Conservation (phyloP, 2,888 invertebrate species). For the Priapulus caudatus region DNA sequence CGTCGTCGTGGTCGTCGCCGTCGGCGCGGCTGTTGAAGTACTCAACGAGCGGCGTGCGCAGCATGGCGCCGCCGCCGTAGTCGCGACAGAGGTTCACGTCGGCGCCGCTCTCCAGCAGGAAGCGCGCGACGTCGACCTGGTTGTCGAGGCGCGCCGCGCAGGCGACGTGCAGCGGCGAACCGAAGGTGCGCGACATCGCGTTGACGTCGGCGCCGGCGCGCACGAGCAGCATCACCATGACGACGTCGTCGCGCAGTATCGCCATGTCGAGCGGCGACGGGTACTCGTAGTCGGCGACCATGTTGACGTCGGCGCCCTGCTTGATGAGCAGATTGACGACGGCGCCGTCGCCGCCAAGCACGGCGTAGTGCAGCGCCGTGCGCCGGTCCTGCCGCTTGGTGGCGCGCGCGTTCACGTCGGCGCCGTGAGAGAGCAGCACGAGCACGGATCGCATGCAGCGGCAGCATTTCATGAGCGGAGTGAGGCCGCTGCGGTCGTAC, state of each 20-base stretch:
- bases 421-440: conserved; percentile 61
- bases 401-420: conserved; percentile 71
- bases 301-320: conserved; percentile 62
- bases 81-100: conserved; percentile 40
- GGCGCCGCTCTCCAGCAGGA: conserved; percentile 40
- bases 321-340: conserved; percentile 64
- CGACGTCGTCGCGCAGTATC: conserved; percentile 46
- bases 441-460: conserved; percentile 39
- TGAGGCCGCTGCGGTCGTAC: conserved; percentile 71
- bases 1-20: conserved; percentile 52
- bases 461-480: conserved; percentile 78
- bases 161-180: conserved; percentile 67
- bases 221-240: conserved; percentile 27
- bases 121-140: conserved; percentile 38
- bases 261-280: conserved; percentile 73
- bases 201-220: conserved; percentile 60
- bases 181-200: conserved; percentile 64
- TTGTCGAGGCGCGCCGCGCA: conserved; percentile 57
- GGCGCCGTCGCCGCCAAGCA: conserved; percentile 58
- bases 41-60: conserved; percentile 67
- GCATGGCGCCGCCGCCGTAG: conserved; percentile 47
- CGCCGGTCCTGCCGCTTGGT: conserved; percentile 74
- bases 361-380: conserved; percentile 77
- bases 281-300: conserved; percentile 49
- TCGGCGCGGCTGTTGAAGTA: conserved; percentile 54